Conservation (phyloP, 1,140 invertebrate genomes). For the Halyomorpha halys region DNA sequence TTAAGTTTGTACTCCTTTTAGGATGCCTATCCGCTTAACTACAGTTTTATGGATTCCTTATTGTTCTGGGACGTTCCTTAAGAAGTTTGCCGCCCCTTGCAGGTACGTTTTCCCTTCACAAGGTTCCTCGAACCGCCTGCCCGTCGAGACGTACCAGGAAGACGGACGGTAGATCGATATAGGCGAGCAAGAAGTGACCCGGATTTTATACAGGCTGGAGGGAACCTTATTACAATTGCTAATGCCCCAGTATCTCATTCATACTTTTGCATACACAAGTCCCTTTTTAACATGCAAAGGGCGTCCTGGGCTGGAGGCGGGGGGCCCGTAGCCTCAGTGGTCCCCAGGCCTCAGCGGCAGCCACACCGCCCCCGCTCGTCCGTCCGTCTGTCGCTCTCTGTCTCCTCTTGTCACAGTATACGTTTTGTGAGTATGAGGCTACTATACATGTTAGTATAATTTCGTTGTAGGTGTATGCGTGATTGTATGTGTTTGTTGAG, state of each 20-base stretch:
- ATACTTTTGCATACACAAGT: slow-evolving; percentile 34
- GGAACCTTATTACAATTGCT: slow-evolving; percentile 33
- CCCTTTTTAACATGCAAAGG: slow-evolving; percentile 35
- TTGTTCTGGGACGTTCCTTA: no score
- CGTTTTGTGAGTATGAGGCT: no score
- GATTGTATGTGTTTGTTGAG: no score
- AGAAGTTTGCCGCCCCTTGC: no score
- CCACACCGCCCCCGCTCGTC: slow-evolving; percentile 12
- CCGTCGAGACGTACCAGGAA: no score
- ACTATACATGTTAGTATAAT: no score
- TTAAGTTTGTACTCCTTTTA: no score
- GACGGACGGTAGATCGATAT: slow-evolving; percentile 20
- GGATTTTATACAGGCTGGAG: slow-evolving; percentile 29
- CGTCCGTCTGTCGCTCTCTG: not conserved
- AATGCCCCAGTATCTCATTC: slow-evolving; percentile 33
- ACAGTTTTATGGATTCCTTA: no score
- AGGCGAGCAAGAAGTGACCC: slow-evolving; percentile 25
- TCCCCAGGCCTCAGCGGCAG: not conserved
- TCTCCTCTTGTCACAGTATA: not conserved
- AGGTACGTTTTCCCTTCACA: no score
- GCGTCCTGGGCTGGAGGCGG: slow-evolving; percentile 27
- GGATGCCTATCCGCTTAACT: no score
- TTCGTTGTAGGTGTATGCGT: no score
- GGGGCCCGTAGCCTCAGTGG: slow-evolving; percentile 14
- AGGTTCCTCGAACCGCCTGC: no score